phyloP scores from a whole-genome alignment of 2,113 vertebrate genomes.

The Sigmodon hispidus region DNA sequence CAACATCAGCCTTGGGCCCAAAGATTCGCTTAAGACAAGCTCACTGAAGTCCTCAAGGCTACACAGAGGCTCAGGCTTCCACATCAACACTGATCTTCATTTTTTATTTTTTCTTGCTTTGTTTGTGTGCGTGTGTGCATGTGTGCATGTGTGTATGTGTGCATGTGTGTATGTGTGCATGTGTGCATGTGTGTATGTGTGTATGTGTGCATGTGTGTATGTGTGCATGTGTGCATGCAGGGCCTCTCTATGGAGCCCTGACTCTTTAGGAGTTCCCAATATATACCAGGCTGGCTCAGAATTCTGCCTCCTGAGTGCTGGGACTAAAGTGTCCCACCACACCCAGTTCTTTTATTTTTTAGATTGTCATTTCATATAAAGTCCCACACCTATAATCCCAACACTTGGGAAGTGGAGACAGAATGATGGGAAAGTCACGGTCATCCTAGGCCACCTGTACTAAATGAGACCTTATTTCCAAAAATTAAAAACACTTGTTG shows the following conservation, averaged over 20 bases:
- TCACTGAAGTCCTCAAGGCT: background rate
- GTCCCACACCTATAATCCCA: background rate
- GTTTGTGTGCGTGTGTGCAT: too few relatives aligned
- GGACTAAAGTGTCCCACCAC: background rate
- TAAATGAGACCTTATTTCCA: background rate
- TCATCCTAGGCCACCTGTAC: background rate
- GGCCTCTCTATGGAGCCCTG: background rate
- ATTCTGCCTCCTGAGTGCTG: background rate
- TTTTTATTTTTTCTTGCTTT: too few relatives aligned
- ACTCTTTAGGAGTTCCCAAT: background rate
- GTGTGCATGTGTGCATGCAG: background rate
- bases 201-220: background rate
- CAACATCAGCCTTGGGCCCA: background rate
- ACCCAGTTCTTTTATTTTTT: background rate
- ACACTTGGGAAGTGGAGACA: background rate
- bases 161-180: too few relatives aligned
- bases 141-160: too few relatives aligned
- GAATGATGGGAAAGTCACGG: background rate
- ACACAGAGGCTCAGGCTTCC: background rate
- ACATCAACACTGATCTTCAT: background rate
- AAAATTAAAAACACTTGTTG: background rate
- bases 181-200: too few relatives aligned
- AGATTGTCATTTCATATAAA: background rate
- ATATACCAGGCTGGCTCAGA: background rate
- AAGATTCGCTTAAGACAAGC: background rate